A percentile compares a stretch with the other conserved stretches of the same genome.
phyloP scores from a whole-genome alignment of 2,888 invertebrate species.

The Euphydryas editha region DNA sequence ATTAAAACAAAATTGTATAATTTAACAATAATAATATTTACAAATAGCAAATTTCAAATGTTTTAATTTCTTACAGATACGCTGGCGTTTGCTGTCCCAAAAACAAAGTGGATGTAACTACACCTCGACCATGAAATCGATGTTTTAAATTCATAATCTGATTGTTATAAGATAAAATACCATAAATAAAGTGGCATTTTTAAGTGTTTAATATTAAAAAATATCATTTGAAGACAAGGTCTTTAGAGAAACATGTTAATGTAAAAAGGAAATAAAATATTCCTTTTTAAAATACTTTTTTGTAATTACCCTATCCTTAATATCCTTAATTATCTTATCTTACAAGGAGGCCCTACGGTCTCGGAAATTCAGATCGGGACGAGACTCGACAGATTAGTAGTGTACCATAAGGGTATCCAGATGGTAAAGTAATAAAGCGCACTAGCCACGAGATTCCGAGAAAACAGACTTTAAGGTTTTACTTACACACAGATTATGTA shows the following conservation, averaged over 20 bases:
- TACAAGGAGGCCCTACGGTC: too few species aligned
- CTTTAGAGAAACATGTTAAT: background rate
- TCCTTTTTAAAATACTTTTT: background rate
- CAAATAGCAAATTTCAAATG: slow-evolving; percentile 44
- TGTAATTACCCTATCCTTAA: background rate
- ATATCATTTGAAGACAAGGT: background rate
- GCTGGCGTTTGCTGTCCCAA: slow-evolving; percentile 76
- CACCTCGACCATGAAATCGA: slow-evolving; percentile 14
- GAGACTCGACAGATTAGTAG: too few species aligned
- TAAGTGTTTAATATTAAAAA: background rate
- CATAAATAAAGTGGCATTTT: background rate
- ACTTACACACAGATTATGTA: too few species aligned
- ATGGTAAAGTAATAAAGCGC: too few species aligned
- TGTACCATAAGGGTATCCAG: too few species aligned
- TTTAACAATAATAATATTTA: too few species aligned
- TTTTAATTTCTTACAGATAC: slow-evolving; percentile 61
- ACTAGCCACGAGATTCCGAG: too few species aligned
- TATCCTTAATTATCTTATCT: background rate
- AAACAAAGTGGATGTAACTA: slow-evolving; percentile 29
- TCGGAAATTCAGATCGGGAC: too few species aligned
- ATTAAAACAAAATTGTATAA: too few species aligned
- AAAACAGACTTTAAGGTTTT: too few species aligned
- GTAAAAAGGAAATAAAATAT: background rate
- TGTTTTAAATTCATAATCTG: background rate
- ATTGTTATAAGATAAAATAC: background rate